These are phyloP conservation scores for Oncorhynchus clarkii DNA, from an alignment of 2,113 vertebrate genomes.

Conservation along the genomic window DNA sequence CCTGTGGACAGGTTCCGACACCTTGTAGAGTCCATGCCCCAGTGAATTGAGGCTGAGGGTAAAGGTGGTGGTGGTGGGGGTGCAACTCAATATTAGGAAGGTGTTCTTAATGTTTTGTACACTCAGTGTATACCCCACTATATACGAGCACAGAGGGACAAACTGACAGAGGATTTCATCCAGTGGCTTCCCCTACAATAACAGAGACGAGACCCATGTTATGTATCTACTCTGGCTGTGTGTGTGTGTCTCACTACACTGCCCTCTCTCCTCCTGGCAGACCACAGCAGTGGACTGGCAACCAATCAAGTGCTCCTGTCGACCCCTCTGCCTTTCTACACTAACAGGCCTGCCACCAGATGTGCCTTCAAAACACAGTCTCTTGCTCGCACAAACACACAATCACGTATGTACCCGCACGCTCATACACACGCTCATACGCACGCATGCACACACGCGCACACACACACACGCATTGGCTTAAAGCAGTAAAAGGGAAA, in stretches of 20 bases:
- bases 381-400: constrained; percentile 21
- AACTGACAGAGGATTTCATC: not conserved
- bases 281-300: constrained; percentile 63
- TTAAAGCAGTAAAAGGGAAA: constrained; percentile 48
- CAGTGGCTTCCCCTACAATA: not conserved
- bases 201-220: constrained; percentile 20
- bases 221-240: not conserved
- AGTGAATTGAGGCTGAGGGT: too few species aligned
- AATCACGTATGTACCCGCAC: constrained; percentile 11
- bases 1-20: too few species aligned
- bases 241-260: constrained; percentile 55
- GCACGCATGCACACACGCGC: constrained; percentile 8
- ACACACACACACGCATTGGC: constrained; percentile 32
- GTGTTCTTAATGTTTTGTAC: too few species aligned
- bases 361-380: constrained; percentile 67
- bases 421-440: constrained; percentile 15
- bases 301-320: constrained; percentile 70
- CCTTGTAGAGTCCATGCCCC: too few species aligned
- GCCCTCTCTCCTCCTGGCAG: constrained; percentile 64
- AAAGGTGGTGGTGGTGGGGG: too few species aligned
- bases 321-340: constrained; percentile 72
- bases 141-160: not conserved
- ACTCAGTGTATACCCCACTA: too few species aligned
- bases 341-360: constrained; percentile 75
- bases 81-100: constrained; percentile 19